Conservation (phyloP, 2,888 invertebrate genomes). For the Melanostoma scalare region DNA sequence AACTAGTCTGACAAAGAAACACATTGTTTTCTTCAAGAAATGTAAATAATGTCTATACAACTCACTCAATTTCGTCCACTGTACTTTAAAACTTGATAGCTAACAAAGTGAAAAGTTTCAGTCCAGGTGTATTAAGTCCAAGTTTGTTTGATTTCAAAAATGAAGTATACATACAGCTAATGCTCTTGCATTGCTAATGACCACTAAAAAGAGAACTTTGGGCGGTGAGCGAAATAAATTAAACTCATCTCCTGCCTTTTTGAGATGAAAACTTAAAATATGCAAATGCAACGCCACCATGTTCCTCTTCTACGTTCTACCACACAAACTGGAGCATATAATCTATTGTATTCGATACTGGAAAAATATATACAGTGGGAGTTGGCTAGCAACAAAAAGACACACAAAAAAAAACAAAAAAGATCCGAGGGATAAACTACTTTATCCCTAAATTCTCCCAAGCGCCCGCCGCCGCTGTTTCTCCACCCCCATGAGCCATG, state of each 20-base stretch:
- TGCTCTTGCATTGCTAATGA: slow-evolving; percentile 21
- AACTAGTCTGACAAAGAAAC: too few species aligned
- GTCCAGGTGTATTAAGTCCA: too few species aligned
- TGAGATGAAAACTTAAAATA: slow-evolving; percentile 20
- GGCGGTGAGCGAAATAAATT: slow-evolving; percentile 43
- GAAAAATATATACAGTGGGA: slow-evolving; percentile 12
- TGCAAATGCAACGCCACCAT: slow-evolving; percentile 35
- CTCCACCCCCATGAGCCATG: slow-evolving; percentile 16
- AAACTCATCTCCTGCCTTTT: slow-evolving; percentile 3
- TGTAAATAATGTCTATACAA: too few species aligned
- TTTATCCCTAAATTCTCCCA: slow-evolving; percentile 63
- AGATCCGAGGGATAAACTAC: slow-evolving; percentile 56
- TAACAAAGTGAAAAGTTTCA: too few species aligned
- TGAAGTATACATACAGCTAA: slow-evolving; percentile 12
- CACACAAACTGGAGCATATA: slow-evolving; percentile 27
- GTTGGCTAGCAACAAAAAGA: not conserved
- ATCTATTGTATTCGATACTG: slow-evolving; percentile 22
- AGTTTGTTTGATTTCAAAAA: slow-evolving; percentile 9
- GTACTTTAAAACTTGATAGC: too few species aligned
- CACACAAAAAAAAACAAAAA: slow-evolving; percentile 1
- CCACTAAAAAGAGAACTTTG: not conserved
- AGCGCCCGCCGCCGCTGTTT: not conserved
- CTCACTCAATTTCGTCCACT: too few species aligned
- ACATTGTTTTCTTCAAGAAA: too few species aligned
- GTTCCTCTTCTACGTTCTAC: not conserved